Evolutionary conservation across 2,888 invertebrate species (phyloP), one percentile per base, ranked within the genome.

Genomic region (Bhutanitis thaidina): DNA sequence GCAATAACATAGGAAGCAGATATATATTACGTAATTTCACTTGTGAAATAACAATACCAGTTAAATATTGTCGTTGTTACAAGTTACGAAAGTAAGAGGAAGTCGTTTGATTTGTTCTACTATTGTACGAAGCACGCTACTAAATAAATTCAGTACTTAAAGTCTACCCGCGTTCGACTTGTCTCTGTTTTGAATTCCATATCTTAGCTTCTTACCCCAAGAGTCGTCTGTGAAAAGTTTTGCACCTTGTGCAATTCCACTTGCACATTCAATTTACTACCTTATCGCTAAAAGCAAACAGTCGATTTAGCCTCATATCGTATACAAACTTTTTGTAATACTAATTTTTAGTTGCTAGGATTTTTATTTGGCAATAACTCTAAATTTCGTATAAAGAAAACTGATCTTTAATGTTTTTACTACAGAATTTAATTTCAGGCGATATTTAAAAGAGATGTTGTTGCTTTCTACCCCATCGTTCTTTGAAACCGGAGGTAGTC

Each of bases 401-500:
- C 53, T 57, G 46, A 40, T 56, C 65, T 65, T 57, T 77, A 68
- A 61, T 46, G 0, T 1, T 29, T 45, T 16, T 10, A 29, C 1
- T 12, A 46, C 63, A 77, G 59, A 55, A 74, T 69, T 57, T 56
- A 60, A 43, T 71, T 72, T 77, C 52, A 58, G 43, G 43, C 7
- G 59, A 39, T 38, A 38, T 49, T 54, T 59, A 49, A 55, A 47
- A 46, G 55, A 55, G 56, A 62, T 71, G 71, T 71, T 71, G 71
- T 75, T 69, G 69, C 69, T 74, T 84, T 76, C 70, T 76, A 76
- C 62, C 61, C 60, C 59, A 66, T 69, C 59, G 68, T 63, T 69
- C 64, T 62, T 65, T 75, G 69, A 65, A 77, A 75, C 75, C 77
- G 72, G 75, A 85, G 80, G 79, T 75, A 74, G 74, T 83, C 87